A percentile compares a stretch with the other conserved stretches of the same genome.
Conservation (phyloP, 2,113 vertebrate species). For the Epinephelus lanceolatus region DNA sequence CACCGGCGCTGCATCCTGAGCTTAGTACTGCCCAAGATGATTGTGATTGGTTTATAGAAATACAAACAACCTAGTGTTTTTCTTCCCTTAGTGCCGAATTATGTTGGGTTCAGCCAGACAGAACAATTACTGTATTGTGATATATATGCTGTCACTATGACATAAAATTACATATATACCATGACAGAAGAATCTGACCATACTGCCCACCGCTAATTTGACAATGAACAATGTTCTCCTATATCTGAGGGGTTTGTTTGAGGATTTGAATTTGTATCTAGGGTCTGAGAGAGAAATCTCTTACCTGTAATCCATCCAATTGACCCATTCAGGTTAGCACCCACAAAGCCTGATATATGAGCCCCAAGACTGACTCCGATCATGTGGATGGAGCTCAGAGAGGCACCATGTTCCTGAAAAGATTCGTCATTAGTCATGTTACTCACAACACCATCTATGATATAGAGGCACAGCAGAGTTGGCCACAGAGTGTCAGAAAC, state of each 20-base stretch:
- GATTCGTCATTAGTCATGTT: not conserved
- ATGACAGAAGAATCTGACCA: too few relatives aligned
- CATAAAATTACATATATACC: too few relatives aligned
- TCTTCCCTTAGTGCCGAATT: too few relatives aligned
- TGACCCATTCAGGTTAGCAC: slow-evolving; percentile 86
- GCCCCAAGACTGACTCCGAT: slow-evolving; percentile 97
- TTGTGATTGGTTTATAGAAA: too few relatives aligned
- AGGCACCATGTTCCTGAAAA: slow-evolving; percentile 84
- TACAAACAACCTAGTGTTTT: too few relatives aligned
- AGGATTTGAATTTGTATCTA: not conserved
- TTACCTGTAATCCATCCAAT: slow-evolving; percentile 94
- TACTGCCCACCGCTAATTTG: not conserved
- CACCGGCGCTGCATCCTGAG: too few relatives aligned
- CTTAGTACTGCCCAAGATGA: too few relatives aligned
- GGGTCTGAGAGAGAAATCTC: not conserved
- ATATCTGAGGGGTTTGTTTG: not conserved
- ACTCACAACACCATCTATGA: not conserved
- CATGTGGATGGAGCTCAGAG: slow-evolving; percentile 87
- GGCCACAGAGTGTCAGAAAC: not conserved
- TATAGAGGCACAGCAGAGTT: not conserved
- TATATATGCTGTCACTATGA: too few relatives aligned
- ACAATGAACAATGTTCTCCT: too few relatives aligned
- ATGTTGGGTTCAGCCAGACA: too few relatives aligned
- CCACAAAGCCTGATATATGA: slow-evolving; percentile 94
- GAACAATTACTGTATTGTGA: too few relatives aligned